Evolutionary conservation across 2,797 vertebrate species (phyloP), one percentile per base, ranked within the genome.

Genomic region (Malurus splendens): DNA sequence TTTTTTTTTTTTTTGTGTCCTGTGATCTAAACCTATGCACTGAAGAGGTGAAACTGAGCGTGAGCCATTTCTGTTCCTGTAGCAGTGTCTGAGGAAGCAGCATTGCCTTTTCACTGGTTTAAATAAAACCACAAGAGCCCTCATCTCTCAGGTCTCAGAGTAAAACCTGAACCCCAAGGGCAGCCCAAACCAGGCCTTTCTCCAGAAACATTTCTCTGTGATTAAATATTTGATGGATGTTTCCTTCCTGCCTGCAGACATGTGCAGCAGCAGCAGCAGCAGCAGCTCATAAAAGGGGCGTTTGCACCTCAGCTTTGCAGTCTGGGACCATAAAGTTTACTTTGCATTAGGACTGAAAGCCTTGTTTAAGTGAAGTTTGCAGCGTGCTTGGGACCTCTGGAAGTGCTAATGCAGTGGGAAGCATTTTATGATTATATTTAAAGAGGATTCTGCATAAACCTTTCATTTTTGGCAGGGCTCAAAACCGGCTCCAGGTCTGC

Each of bases 301-400:
- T 88, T 93, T 94, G 93, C 76, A 91, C 79, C 86, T 89, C 84
- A 81, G 84, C 60, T 83, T 66, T 93, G 41, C 64, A 64, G 45
- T 7, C 79, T 66, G 73, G 70, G 51, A 52, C 81, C 75, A 89
- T 85, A 67, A 89, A 92, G 45, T 51, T 87, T 52, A 10, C 52
- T 66, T 59, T 71, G 42, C 78, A 55, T 66, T 54, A 67, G 24
- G 66, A 16, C 55, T 30, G n/a, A n/a, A 47, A 85, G 33, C 15
- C 28, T 59, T 39, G 27, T 22, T 81, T 81, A 90, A 95, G 61
- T 80, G 90, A 79, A 72, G 41, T 78, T 66, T 90, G 51, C 23
- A 74, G 62, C 0, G 0, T 76, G 61, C 28, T 72, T 77, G 70
- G 68, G 42, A 80, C 72, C n/a, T 89, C 32, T 59, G 47, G 44